phyloP scores from a whole-genome alignment of 1,140 invertebrate species.

The Chrysomallon squamiferum region DNA sequence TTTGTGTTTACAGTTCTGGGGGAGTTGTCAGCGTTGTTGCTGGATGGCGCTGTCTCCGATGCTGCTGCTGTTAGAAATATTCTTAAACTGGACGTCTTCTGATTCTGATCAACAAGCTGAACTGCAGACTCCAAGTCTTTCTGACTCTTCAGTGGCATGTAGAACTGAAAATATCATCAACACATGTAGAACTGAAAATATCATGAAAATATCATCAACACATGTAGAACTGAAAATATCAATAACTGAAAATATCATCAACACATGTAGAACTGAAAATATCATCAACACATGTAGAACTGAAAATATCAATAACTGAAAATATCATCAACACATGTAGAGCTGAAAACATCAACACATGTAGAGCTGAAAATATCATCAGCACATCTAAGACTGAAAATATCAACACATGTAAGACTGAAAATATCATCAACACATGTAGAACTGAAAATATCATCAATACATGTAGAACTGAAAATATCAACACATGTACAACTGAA shows the following conservation, averaged over 20 bases:
- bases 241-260: neutral
- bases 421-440: too few relatives aligned
- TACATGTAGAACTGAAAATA: too few relatives aligned
- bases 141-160: constrained; percentile 44
- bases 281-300: too few relatives aligned
- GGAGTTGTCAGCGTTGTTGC: neutral
- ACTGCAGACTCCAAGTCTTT: constrained; percentile 47
- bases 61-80: constrained; percentile 28
- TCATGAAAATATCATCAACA: neutral
- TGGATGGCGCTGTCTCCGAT: neutral
- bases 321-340: too few relatives aligned
- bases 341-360: too few relatives aligned
- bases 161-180: constrained; percentile 29
- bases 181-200: neutral
- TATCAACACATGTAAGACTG: too few relatives aligned
- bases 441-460: too few relatives aligned
- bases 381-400: too few relatives aligned
- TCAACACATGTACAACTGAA: too few relatives aligned
- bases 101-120: constrained; percentile 47
- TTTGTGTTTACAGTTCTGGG: neutral
- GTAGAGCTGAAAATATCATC: too few relatives aligned
- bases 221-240: neutral
- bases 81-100: constrained; percentile 35
- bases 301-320: too few relatives aligned
- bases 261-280: neutral